Evolutionary conservation across 2,888 invertebrate genomes (phyloP).

Genomic region (Itoplectis maculator): DNA sequence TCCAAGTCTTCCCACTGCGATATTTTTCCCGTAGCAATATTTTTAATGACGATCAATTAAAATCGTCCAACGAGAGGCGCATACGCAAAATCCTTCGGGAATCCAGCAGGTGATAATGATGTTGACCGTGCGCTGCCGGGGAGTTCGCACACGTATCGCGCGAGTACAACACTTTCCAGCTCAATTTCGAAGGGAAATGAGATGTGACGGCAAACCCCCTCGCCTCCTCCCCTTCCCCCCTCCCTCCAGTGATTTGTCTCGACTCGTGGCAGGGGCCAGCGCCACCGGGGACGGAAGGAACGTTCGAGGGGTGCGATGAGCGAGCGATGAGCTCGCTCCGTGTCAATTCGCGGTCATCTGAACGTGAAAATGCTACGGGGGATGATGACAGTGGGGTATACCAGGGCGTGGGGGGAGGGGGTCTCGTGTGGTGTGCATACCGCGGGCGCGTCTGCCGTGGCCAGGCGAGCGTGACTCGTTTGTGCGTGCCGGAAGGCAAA

Average conservation of each 20-base stretch:
- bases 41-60: not conserved
- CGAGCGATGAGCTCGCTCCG: constrained; percentile 49
- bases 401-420: constrained; percentile 28
- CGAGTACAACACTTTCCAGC: not conserved
- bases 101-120: constrained; percentile 36
- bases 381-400: constrained; percentile 55
- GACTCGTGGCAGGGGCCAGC: constrained; percentile 39
- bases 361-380: constrained; percentile 69
- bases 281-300: constrained; percentile 49
- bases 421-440: constrained; percentile 31
- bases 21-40: not conserved
- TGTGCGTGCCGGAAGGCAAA: constrained; percentile 79
- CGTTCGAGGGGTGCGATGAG: constrained; percentile 41
- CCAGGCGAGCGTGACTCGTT: constrained; percentile 80
- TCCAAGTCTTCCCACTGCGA: no score
- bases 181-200: constrained; percentile 12
- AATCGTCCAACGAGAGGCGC: not conserved
- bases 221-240: no score
- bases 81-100: not conserved
- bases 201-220: constrained; percentile 29
- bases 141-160: constrained; percentile 6
- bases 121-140: constrained; percentile 10
- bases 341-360: constrained; percentile 74
- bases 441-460: constrained; percentile 17
- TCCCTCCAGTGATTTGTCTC: constrained; percentile 69